Conservation (phyloP, 1,140 invertebrate genomes). For the Eueides isabella region DNA sequence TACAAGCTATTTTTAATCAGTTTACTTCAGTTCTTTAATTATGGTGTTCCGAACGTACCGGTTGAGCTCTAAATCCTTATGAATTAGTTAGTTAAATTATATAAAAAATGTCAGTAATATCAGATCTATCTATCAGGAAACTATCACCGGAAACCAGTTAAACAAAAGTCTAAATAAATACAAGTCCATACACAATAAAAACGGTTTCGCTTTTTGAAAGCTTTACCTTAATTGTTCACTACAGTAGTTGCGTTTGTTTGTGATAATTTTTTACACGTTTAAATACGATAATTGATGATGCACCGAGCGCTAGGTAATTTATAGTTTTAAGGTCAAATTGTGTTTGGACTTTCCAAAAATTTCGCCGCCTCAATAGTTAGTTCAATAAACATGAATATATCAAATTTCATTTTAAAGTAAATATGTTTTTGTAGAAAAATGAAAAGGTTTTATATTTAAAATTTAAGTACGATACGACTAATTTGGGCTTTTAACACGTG, state of each 20-base stretch:
- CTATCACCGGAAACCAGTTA: too few species aligned
- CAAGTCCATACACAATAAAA: not conserved
- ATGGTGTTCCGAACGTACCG: too few species aligned
- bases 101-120: too few species aligned
- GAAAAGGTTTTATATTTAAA: too few species aligned
- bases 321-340: not conserved
- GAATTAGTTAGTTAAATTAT: too few species aligned
- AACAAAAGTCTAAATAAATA: not conserved
- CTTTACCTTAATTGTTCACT: not conserved
- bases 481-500: too few species aligned
- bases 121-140: too few species aligned
- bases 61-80: too few species aligned
- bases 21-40: too few species aligned
- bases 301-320: not conserved
- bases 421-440: not conserved
- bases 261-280: not conserved
- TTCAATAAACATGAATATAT: not conserved
- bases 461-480: too few species aligned
- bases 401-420: not conserved
- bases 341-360: conserved; percentile 2
- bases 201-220: not conserved
- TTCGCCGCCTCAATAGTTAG: not conserved
- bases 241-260: conserved; percentile 8
- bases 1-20: too few species aligned
- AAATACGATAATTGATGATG: conserved; percentile 5